Evolutionary conservation across 2,113 vertebrate species (phyloP).

Genomic region (Lanius ludovicianus): DNA sequence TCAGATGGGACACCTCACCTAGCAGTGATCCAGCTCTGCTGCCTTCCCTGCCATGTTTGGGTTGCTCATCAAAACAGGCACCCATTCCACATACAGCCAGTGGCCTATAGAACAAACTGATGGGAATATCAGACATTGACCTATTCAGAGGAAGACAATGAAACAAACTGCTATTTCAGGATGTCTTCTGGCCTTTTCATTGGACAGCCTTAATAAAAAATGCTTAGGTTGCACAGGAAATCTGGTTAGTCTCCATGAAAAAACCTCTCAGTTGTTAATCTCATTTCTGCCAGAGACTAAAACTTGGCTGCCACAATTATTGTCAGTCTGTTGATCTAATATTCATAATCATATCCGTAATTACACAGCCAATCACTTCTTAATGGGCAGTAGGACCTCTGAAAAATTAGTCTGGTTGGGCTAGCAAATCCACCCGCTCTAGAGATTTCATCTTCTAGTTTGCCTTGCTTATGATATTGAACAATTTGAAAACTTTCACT

Average conservation of each 20-base stretch:
- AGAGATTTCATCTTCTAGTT: not conserved
- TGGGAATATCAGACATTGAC: not conserved
- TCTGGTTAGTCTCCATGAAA: slow-evolving; percentile 41
- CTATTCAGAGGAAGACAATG: not conserved
- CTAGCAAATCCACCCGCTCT: not conserved
- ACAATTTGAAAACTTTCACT: not conserved
- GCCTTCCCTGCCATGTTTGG: not conserved
- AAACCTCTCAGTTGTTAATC: slow-evolving; percentile 52
- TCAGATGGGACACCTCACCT: not conserved
- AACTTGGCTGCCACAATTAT: slow-evolving; percentile 31
- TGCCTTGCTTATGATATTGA: not conserved
- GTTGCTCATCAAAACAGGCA: not conserved
- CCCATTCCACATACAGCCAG: not conserved
- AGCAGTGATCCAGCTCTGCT: not conserved
- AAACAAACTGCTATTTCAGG: slow-evolving; percentile 14
- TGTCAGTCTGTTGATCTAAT: slow-evolving; percentile 59
- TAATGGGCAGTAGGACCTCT: not conserved
- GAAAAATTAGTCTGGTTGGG: slow-evolving; percentile 11
- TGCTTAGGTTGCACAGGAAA: slow-evolving; percentile 22
- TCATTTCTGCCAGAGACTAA: slow-evolving; percentile 60
- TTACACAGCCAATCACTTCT: slow-evolving; percentile 44
- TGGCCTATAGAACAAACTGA: not conserved
- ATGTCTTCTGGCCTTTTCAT: not conserved
- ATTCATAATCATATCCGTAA: slow-evolving; percentile 47
- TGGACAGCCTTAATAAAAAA: not conserved